These are phyloP conservation scores for Parnassius apollo DNA, from an alignment of 2,888 invertebrate species.

Conservation along the genomic window DNA sequence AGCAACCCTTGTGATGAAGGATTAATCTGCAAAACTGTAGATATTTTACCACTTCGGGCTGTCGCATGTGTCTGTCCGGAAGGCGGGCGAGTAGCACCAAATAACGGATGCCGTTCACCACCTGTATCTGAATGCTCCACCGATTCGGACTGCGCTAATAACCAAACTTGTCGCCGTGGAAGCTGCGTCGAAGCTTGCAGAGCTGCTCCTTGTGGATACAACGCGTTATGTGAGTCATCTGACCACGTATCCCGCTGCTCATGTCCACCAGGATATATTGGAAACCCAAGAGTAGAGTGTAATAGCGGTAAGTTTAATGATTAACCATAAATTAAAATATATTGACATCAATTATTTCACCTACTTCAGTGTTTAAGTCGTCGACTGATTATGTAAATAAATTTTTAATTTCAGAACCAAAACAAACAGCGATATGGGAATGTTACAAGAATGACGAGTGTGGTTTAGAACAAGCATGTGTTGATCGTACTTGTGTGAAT, in stretches of 20 bases:
- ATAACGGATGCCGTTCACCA: slow-evolving; percentile 85
- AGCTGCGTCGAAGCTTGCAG: slow-evolving; percentile 90
- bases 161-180: slow-evolving; percentile 88
- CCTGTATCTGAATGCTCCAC: slow-evolving; percentile 84
- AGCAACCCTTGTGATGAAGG: slow-evolving; percentile 88
- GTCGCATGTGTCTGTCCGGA: slow-evolving; percentile 93
- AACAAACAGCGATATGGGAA: slow-evolving; percentile 78
- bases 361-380: too few relatives aligned
- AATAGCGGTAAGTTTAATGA: slow-evolving; percentile 71
- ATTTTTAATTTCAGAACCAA: slow-evolving; percentile 56
- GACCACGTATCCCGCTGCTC: slow-evolving; percentile 89
- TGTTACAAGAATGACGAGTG: slow-evolving; percentile 91
- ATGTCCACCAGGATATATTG: slow-evolving; percentile 88
- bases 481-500: slow-evolving; percentile 88
- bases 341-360: too few relatives aligned
- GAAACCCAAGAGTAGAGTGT: slow-evolving; percentile 90
- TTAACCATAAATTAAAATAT: not conserved
- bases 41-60: slow-evolving; percentile 89
- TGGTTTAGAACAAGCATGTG: slow-evolving; percentile 86
- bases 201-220: slow-evolving; percentile 89
- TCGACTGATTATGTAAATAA: not conserved
- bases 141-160: slow-evolving; percentile 88
- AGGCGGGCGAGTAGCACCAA: slow-evolving; percentile 87
- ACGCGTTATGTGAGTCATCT: slow-evolving; percentile 88
- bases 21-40: slow-evolving; percentile 89